Conservation (phyloP, 2,113 vertebrate species). For the Tyrannus savana region DNA sequence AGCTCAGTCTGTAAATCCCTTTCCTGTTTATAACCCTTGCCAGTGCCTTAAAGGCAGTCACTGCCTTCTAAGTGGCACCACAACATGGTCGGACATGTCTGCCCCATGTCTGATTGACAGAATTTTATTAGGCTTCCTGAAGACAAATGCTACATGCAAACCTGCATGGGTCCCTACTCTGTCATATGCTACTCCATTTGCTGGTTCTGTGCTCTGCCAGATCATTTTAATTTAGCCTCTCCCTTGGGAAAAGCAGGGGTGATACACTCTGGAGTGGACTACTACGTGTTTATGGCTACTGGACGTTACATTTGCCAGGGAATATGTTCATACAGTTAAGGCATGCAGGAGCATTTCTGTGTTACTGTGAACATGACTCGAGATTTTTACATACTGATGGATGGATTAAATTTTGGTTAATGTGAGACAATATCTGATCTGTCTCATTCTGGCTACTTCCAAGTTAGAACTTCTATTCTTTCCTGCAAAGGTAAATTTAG, state of each 20-base stretch:
- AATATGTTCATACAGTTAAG: not conserved
- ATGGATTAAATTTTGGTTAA: not conserved
- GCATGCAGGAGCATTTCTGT: not conserved
- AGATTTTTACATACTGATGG: not conserved
- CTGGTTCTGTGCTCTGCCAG: not conserved
- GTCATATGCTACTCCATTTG: fast-evolving
- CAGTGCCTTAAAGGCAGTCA: not conserved
- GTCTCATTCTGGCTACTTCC: not conserved
- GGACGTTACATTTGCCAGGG: not conserved
- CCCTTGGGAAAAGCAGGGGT: not conserved
- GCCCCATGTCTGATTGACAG: not conserved
- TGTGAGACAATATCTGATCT: not conserved
- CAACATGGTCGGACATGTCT: not conserved
- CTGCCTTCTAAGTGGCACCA: not conserved
- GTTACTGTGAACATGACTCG: not conserved
- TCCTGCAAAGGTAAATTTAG: not conserved
- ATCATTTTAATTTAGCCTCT: not conserved
- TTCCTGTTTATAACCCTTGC: not conserved
- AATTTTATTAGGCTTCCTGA: not conserved
- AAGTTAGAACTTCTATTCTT: not conserved
- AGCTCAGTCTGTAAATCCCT: not conserved
- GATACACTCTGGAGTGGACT: not conserved
- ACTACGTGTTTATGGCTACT: not conserved
- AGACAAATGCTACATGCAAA: not conserved
- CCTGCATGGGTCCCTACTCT: not conserved